These are phyloP conservation scores for Varroa destructor DNA, from an alignment of 1,140 invertebrate species.

Conservation along the genomic window DNA sequence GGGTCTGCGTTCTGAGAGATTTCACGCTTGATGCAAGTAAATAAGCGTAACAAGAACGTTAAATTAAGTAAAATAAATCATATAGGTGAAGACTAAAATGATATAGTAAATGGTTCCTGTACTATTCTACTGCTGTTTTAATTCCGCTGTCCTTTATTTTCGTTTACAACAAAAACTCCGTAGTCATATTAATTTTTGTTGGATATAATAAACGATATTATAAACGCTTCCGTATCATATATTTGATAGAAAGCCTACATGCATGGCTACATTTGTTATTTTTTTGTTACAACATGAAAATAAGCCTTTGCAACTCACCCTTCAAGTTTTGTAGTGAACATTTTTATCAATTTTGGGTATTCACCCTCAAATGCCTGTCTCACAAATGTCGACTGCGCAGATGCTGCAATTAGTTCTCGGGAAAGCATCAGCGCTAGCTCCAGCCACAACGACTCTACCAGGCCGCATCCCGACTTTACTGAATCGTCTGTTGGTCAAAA, in stretches of 20 bases:
- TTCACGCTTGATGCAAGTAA: no score
- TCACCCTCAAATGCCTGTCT: constrained; percentile 74
- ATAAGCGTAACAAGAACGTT: no score
- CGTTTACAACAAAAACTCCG: not conserved
- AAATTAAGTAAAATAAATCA: no score
- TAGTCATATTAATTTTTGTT: not conserved
- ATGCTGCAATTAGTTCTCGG: constrained; percentile 33
- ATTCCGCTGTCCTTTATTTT: not conserved
- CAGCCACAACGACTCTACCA: constrained; percentile 49
- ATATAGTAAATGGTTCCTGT: no score
- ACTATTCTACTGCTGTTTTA: no score
- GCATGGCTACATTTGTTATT: no score
- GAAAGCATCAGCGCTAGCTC: constrained; percentile 45
- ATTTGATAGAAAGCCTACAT: no score
- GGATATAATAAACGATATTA: no score
- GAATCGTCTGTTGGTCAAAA: constrained; percentile 38
- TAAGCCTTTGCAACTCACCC: constrained; percentile 38
- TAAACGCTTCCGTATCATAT: no score
- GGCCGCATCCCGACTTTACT: constrained; percentile 33
- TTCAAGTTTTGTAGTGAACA: constrained; percentile 48
- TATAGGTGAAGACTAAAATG: no score
- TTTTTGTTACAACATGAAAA: no score
- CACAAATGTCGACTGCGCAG: constrained; percentile 49
- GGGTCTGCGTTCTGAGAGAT: no score
- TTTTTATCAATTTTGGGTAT: constrained; percentile 65